Evolutionary conservation across 2,888 invertebrate genomes (phyloP).

Genomic region (Tiliacea aurago): DNA sequence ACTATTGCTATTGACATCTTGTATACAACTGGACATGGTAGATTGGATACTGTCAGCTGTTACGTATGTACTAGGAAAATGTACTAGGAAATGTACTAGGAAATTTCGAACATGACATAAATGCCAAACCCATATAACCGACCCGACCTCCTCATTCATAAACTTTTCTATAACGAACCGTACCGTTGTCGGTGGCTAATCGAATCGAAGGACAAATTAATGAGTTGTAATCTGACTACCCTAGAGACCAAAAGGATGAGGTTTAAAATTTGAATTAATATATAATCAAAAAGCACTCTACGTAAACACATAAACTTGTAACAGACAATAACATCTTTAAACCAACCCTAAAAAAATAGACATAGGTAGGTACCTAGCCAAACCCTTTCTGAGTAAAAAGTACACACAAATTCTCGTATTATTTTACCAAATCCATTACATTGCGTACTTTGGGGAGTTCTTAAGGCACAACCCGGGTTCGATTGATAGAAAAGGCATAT

Average conservation of each 20-base stretch:
- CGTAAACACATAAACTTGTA: slow-evolving; percentile 33
- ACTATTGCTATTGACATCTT: slow-evolving; percentile 40
- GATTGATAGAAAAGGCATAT: slow-evolving; percentile 60
- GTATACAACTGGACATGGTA: slow-evolving; percentile 37
- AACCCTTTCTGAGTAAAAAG: slow-evolving; percentile 59
- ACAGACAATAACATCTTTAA: slow-evolving; percentile 37
- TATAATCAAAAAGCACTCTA: slow-evolving; percentile 17
- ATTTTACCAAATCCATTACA: slow-evolving; percentile 69
- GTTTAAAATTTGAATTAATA: not conserved
- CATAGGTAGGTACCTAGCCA: slow-evolving; percentile 27
- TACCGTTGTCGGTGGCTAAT: not conserved
- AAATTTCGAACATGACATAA: slow-evolving; percentile 37
- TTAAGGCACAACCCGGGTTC: slow-evolving; percentile 61
- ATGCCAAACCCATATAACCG: slow-evolving; percentile 43
- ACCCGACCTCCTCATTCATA: slow-evolving; percentile 45
- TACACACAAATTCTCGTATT: slow-evolving; percentile 61
- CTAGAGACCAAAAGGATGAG: not conserved
- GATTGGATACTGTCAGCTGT: slow-evolving; percentile 1
- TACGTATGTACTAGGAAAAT: slow-evolving; percentile 27
- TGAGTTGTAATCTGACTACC: slow-evolving; percentile 8
- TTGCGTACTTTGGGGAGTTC: slow-evolving; percentile 64
- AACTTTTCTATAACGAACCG: slow-evolving; percentile 34
- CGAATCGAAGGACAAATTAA: slow-evolving; percentile 27
- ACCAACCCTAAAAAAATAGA: slow-evolving; percentile 39
- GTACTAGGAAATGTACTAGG: not conserved